Conservation (phyloP, 1,140 invertebrate genomes). For the Ips nitidus region DNA sequence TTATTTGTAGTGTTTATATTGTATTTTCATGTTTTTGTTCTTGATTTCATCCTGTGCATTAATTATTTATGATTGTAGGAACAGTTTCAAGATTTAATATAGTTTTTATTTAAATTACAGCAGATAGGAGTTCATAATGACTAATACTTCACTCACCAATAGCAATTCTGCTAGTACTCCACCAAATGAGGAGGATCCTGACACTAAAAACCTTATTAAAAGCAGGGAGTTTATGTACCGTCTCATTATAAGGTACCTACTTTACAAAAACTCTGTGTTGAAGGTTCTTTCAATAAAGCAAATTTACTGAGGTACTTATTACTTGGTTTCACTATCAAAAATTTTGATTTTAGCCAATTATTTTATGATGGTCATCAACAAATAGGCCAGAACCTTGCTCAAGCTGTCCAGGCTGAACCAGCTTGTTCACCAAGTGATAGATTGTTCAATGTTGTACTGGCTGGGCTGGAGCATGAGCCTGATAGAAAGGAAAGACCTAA, state of each 20-base stretch:
- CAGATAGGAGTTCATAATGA: too few relatives aligned
- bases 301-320: too few relatives aligned
- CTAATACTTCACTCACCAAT: conserved; percentile 30
- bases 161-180: conserved; percentile 26
- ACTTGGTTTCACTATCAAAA: too few relatives aligned
- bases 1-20: too few relatives aligned
- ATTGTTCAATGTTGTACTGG: conserved; percentile 79
- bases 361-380: conserved; percentile 93
- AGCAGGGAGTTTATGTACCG: conserved; percentile 80
- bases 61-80: too few relatives aligned
- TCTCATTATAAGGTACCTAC: conserved; percentile 80
- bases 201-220: conserved; percentile 76
- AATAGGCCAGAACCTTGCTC: conserved; percentile 80
- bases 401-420: conserved; percentile 82
- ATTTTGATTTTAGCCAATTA: conserved; percentile 70
- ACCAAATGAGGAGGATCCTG: conserved; percentile 59
- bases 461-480: conserved; percentile 87
- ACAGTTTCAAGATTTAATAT: too few relatives aligned
- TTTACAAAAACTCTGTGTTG: conserved; percentile 8
- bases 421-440: conserved; percentile 93
- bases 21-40: too few relatives aligned
- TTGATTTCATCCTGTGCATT: too few relatives aligned
- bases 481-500: conserved; percentile 65
- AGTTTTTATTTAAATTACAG: too few relatives aligned
- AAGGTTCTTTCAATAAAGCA: too few relatives aligned